phyloP scores from a whole-genome alignment of 2,797 vertebrate species.

The Alcedo atthis region DNA sequence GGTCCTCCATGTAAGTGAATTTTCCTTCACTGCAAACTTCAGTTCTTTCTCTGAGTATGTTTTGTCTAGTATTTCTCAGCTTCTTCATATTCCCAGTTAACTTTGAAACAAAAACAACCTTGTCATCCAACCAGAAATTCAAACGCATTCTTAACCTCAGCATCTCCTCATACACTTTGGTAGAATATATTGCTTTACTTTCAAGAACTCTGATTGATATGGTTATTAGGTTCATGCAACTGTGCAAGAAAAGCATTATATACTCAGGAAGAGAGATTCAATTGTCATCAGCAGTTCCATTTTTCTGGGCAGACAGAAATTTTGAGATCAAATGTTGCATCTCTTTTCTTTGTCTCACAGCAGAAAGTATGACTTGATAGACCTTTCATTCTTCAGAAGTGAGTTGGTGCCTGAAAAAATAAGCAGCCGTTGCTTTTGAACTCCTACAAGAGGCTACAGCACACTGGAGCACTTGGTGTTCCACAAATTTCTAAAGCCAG shows the following conservation, averaged over 20 bases:
- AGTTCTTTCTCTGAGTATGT: slow-evolving; percentile 11
- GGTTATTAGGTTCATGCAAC: slow-evolving; percentile 67
- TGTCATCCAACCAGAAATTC: slow-evolving; percentile 53
- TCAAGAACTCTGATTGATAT: slow-evolving; percentile 70
- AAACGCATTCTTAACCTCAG: slow-evolving; percentile 64
- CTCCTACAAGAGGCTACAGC: neutral
- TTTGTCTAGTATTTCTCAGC: slow-evolving; percentile 24
- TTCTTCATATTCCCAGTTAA: slow-evolving; percentile 40
- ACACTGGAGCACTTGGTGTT: neutral
- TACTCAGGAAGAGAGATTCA: slow-evolving; percentile 46
- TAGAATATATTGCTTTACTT: slow-evolving; percentile 53
- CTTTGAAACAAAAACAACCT: slow-evolving; percentile 57
- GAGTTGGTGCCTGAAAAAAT: slow-evolving; percentile 12
- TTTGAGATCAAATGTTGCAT: slow-evolving; percentile 68
- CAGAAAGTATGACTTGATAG: slow-evolving; percentile 39
- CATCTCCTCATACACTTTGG: slow-evolving; percentile 48
- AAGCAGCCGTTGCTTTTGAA: slow-evolving; percentile 19
- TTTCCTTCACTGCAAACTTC: slow-evolving; percentile 34
- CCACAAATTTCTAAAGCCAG: neutral
- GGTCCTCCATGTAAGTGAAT: slow-evolving; percentile 21
- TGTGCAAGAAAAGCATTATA: slow-evolving; percentile 55
- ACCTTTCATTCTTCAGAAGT: slow-evolving; percentile 50
- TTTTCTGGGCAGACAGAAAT: slow-evolving; percentile 52
- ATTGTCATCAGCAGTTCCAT: slow-evolving; percentile 49
- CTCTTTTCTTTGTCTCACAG: slow-evolving; percentile 37